Conservation (phyloP, 2,797 vertebrate species). For the Scleropages formosus region DNA sequence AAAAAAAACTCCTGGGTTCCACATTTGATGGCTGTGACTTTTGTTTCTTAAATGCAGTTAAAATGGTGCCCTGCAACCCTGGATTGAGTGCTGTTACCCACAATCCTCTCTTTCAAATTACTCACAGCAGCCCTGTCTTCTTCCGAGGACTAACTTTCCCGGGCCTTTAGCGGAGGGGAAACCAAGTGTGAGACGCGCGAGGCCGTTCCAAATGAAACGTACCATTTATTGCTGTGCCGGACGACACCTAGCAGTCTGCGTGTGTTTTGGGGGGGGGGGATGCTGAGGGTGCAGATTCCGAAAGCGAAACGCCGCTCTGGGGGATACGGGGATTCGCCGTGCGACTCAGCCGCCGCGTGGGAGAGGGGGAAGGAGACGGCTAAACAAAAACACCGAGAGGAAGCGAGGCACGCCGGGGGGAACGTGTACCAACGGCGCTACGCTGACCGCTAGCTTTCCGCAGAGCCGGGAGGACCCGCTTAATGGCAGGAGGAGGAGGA, state of each 20-base stretch:
- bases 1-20: too few relatives aligned
- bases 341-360: slow-evolving; percentile 34
- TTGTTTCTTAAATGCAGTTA: too few relatives aligned
- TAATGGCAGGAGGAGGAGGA: slow-evolving; percentile 5
- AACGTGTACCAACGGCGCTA: neutral
- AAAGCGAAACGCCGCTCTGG: slow-evolving; percentile 48
- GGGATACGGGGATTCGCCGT: slow-evolving; percentile 46
- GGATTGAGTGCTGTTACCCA: too few relatives aligned
- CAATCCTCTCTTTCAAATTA: neutral
- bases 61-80: too few relatives aligned
- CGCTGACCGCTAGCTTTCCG: slow-evolving; percentile 32
- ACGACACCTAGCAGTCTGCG: slow-evolving; percentile 62
- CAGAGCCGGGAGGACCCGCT: slow-evolving; percentile 13
- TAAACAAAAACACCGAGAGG: slow-evolving; percentile 1
- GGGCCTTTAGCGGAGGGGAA: neutral
- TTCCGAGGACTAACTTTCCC: neutral
- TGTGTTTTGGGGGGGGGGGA: slow-evolving; percentile 39
- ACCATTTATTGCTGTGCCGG: slow-evolving; percentile 75
- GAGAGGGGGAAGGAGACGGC: slow-evolving; percentile 19
- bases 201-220: slow-evolving; percentile 73
- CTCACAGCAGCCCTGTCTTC: neutral
- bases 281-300: slow-evolving; percentile 73
- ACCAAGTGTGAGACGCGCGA: neutral
- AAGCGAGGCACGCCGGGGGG: slow-evolving; percentile 13
- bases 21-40: too few relatives aligned